Percentiles rank a stretch among this genome's conserved stretches.
phyloP scores from a whole-genome alignment of 2,888 invertebrate species.

The Lasiommata megera region DNA sequence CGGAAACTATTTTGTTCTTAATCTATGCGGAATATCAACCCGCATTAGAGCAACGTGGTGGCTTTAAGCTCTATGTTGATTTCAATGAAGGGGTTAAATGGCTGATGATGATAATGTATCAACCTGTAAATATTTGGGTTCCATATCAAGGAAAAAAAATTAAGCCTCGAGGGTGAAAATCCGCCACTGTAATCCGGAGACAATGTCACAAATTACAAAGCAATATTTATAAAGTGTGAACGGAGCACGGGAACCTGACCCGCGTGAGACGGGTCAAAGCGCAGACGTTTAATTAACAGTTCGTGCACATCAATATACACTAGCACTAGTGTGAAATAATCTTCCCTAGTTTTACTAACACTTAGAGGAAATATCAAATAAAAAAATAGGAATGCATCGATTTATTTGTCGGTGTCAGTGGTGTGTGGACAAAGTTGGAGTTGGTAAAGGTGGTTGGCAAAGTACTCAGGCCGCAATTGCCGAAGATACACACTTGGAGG shows the following conservation, averaged over 20 bases:
- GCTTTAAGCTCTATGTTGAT: not conserved
- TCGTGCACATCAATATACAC: not conserved
- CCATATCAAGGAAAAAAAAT: no score
- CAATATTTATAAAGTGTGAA: not conserved
- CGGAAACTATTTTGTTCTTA: not conserved
- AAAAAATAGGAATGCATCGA: no score
- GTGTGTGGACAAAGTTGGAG: no score
- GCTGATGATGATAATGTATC: no score
- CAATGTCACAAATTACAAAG: not conserved
- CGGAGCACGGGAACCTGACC: not conserved
- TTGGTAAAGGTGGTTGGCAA: no score
- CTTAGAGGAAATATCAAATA: not conserved
- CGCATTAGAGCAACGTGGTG: not conserved
- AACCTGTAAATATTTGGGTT: no score
- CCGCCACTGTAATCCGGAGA: no score
- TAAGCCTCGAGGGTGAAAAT: no score
- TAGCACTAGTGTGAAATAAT: not conserved
- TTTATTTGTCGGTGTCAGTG: no score
- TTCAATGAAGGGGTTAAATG: no score
- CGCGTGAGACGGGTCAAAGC: not conserved
- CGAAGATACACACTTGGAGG: no score
- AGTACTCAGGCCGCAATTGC: no score
- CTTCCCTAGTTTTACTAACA: not conserved
- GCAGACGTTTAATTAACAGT: not conserved
- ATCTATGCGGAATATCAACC: not conserved